Evolutionary conservation across 2,888 invertebrate species (phyloP).

Genomic region (Leuctra nigra): DNA sequence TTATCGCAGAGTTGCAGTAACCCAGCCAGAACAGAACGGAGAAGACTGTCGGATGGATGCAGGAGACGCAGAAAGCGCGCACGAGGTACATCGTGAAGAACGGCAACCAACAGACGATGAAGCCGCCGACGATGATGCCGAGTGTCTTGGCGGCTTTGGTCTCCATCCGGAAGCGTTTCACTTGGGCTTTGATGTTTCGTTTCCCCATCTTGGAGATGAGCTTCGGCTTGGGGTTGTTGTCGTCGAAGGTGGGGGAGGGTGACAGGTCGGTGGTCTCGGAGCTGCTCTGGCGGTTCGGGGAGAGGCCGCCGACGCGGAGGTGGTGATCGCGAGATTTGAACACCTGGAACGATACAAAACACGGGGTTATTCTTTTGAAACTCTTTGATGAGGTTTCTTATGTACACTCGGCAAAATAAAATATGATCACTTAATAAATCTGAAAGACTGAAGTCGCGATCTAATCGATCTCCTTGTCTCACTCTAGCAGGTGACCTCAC

Average conservation of each 20-base stretch:
- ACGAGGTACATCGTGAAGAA: slow-evolving; percentile 94
- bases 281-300: slow-evolving; percentile 45
- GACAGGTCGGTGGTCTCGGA: slow-evolving; percentile 38
- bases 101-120: slow-evolving; percentile 94
- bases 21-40: slow-evolving; percentile 95
- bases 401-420: too few relatives aligned
- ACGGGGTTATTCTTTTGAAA: too few relatives aligned
- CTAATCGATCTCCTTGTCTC: too few relatives aligned
- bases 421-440: too few relatives aligned
- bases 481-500: too few relatives aligned
- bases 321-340: slow-evolving; percentile 21
- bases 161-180: slow-evolving; percentile 88
- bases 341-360: too few relatives aligned
- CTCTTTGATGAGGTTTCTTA: too few relatives aligned
- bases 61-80: slow-evolving; percentile 78
- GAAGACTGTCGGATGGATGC: slow-evolving; percentile 79
- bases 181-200: slow-evolving; percentile 76
- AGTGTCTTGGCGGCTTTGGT: slow-evolving; percentile 95
- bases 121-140: slow-evolving; percentile 95
- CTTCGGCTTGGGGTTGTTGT: slow-evolving; percentile 37
- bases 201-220: slow-evolving; percentile 68
- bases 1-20: slow-evolving; percentile 94
- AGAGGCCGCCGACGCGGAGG: slow-evolving; percentile 34
- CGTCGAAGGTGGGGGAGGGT: slow-evolving; percentile 35
- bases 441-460: too few relatives aligned